Percentiles rank a stretch among this genome's conserved stretches.
Evolutionary conservation across 2,888 invertebrate genomes (phyloP).

Genomic region (Polydrusus pterygomalis): DNA sequence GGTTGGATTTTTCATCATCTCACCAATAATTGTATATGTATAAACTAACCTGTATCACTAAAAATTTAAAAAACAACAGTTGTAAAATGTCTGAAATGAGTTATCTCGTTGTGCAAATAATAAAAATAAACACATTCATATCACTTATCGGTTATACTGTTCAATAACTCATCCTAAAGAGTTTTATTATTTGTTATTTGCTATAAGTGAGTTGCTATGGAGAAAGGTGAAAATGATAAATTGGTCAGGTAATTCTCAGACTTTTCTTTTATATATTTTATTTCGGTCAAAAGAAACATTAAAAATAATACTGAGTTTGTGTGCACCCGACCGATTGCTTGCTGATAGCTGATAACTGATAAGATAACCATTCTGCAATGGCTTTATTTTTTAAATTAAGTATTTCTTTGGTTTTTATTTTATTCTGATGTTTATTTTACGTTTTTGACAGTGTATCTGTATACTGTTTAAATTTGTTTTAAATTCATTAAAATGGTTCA

Average conservation of each 20-base stretch:
- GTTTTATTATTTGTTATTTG: background rate
- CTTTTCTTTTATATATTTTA: background rate
- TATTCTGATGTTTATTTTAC: too few relatives aligned
- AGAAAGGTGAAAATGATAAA: background rate
- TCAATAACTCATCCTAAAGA: background rate
- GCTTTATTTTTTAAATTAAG: too few relatives aligned
- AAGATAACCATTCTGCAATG: too few relatives aligned
- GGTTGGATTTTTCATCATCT: too few relatives aligned
- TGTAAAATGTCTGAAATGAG: background rate
- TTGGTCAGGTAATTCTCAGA: background rate
- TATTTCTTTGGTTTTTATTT: too few relatives aligned
- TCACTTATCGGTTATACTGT: background rate
- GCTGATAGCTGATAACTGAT: too few relatives aligned
- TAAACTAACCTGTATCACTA: background rate
- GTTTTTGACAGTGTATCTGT: too few relatives aligned
- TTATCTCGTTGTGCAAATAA: constrained; percentile 1
- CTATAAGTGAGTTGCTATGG: background rate
- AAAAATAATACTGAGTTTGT: too few relatives aligned
- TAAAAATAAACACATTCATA: background rate
- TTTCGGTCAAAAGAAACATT: background rate
- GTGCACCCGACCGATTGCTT: too few relatives aligned
- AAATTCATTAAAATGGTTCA: too few relatives aligned
- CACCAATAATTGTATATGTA: too few relatives aligned
- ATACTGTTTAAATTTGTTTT: too few relatives aligned
- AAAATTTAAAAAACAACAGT: background rate